Conservation (phyloP, 2,113 vertebrate species). For the Synodontis membranacea region DNA sequence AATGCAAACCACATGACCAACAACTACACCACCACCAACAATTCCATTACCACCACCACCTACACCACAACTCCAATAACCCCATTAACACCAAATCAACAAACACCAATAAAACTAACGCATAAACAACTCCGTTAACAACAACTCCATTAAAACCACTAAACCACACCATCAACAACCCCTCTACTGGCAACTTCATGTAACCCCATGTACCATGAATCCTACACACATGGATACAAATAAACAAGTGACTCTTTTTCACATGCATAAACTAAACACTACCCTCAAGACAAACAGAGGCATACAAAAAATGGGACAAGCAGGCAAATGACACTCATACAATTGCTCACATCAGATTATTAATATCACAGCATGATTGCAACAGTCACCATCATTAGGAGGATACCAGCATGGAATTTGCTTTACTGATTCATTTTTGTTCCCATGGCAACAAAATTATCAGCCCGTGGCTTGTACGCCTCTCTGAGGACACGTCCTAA, state of each 20-base stretch:
- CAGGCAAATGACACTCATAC: not conserved
- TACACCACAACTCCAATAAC: not conserved
- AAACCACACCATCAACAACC: not conserved
- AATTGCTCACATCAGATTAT: not conserved
- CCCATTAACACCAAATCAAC: not conserved
- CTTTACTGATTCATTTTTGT: constrained; percentile 12
- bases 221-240: not conserved
- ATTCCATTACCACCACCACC: not conserved
- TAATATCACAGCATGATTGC: constrained; percentile 35
- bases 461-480: not conserved
- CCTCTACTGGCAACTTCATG: not conserved
- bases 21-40: not conserved
- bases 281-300: not conserved
- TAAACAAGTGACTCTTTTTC: not conserved
- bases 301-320: not conserved
- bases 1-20: not conserved
- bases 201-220: not conserved
- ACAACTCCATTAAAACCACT: not conserved
- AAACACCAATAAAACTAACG: not conserved
- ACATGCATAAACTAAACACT: not conserved
- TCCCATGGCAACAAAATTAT: constrained; percentile 31
- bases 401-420: constrained; percentile 4
- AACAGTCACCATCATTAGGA: constrained; percentile 17
- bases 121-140: not conserved
- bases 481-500: not conserved